Evolutionary conservation across 2,797 vertebrate genomes (phyloP).

Genomic region (Neosilurus hyrtlii): DNA sequence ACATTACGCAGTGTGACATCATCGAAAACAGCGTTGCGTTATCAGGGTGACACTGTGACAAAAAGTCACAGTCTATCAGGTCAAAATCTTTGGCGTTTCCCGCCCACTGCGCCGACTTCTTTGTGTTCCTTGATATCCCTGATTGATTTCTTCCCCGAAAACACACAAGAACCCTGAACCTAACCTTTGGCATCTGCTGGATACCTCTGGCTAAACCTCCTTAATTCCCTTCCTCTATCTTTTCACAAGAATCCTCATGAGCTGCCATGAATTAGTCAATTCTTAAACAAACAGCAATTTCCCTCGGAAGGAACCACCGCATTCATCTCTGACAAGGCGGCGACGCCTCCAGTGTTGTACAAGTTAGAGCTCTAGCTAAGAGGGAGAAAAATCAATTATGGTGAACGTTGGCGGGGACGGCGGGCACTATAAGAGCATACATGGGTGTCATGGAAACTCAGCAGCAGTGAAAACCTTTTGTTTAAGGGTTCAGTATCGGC

Average conservation of each 20-base stretch:
- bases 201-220: not conserved
- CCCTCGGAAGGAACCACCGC: not conserved
- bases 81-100: too few relatives aligned
- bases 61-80: too few relatives aligned
- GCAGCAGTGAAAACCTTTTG: not conserved
- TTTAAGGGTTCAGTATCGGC: not conserved
- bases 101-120: too few relatives aligned
- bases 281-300: conserved; percentile 31
- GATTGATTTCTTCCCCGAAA: too few relatives aligned
- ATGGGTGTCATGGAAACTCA: conserved; percentile 43
- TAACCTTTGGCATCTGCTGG: not conserved
- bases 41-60: too few relatives aligned
- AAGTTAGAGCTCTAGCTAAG: conserved; percentile 8
- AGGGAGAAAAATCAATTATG: conserved; percentile 41
- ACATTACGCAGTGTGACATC: too few relatives aligned
- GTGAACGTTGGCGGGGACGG: conserved; percentile 18
- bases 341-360: conserved; percentile 27
- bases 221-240: not conserved
- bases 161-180: not conserved
- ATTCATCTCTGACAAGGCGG: conserved; percentile 38
- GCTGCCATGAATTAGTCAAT: conserved; percentile 16
- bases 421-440: conserved; percentile 20
- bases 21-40: too few relatives aligned
- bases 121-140: too few relatives aligned
- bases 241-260: not conserved